Evolutionary conservation across 2,113 vertebrate species (phyloP).

Genomic region (Nyctibius bracteatus): DNA sequence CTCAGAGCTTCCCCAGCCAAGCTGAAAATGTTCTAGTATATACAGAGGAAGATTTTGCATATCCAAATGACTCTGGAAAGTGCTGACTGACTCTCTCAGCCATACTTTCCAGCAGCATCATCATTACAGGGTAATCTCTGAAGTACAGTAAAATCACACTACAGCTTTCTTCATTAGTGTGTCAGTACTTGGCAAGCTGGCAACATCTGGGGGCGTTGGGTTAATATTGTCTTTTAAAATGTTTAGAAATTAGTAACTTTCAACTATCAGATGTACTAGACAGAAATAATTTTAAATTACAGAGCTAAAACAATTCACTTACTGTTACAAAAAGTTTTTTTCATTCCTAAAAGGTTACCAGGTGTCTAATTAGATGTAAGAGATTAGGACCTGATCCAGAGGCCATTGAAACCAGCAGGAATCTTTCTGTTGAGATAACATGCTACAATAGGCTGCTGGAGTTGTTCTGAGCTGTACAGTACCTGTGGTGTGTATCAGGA

Average conservation of each 20-base stretch:
- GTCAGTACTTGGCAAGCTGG: neutral
- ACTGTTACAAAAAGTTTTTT: neutral
- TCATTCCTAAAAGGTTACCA: neutral
- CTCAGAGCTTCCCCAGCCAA: neutral
- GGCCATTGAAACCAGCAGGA: neutral
- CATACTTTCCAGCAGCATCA: neutral
- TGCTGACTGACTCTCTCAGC: neutral
- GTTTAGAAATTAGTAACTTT: neutral
- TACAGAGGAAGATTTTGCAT: neutral
- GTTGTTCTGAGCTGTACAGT: neutral
- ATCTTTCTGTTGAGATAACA: neutral
- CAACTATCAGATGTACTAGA: neutral
- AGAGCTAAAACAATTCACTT: neutral
- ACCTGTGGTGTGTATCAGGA: constrained; percentile 85
- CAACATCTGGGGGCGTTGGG: rapidly evolving
- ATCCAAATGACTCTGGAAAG: neutral
- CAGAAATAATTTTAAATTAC: neutral
- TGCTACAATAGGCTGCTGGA: neutral
- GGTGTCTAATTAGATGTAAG: neutral
- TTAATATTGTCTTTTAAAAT: neutral
- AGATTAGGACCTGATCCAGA: neutral
- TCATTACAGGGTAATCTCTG: neutral
- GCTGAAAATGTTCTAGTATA: neutral
- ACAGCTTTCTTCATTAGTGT: neutral
- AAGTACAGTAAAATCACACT: neutral